Evolutionary conservation across 1,140 invertebrate species (phyloP), one percentile per base, ranked within the genome.

Genomic region (Leptopilina clavipes): DNA sequence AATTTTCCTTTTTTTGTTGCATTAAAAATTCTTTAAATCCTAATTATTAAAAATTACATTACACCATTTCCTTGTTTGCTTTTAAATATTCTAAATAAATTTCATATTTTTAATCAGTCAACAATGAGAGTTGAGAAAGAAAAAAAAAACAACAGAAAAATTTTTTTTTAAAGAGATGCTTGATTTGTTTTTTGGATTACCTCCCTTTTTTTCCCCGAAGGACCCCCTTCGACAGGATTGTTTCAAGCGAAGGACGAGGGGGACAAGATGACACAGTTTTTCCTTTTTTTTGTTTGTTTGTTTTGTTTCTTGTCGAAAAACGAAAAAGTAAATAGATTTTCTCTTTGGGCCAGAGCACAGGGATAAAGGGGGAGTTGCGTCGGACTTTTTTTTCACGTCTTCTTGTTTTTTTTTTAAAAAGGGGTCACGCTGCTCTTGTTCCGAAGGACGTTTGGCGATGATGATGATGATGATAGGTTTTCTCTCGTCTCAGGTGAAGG

Each of bases 281-380:
- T 45, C 1, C n/a, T 44, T 56, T 19, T 56, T 56, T 12, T 14
- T 5, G 25, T 12, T 65, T 25, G n/a, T n/a, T n/a, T n/a, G n/a
- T n/a, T n/a, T n/a, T n/a, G n/a, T 65, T 65, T 10, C 14, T 65
- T 65, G 5, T 31, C 5, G 25, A 65, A 65, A 65, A 31, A 65
- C 6, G 31, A 14, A 65, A 65, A 2, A 2, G 25, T 5, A 31
- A n/a, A 31, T 31, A 31, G n/a, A 31, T 31, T 31, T 31, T 31
- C 1, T 65, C 7, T 65, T 31, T 22, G 59, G 12, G 19, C 59
- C 65, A 17, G 71, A 19, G 19, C 59, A 76, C 75, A 43, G 76
- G 22, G 76, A 78, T 72, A 56, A 56, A 80, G 44, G 75, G 70
- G 71, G 77, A 82, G 81, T 81, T 75, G 78, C 78, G 76, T 76